Evolutionary conservation across 1,140 invertebrate genomes (phyloP).

Genomic region (Idris sp.): DNA sequence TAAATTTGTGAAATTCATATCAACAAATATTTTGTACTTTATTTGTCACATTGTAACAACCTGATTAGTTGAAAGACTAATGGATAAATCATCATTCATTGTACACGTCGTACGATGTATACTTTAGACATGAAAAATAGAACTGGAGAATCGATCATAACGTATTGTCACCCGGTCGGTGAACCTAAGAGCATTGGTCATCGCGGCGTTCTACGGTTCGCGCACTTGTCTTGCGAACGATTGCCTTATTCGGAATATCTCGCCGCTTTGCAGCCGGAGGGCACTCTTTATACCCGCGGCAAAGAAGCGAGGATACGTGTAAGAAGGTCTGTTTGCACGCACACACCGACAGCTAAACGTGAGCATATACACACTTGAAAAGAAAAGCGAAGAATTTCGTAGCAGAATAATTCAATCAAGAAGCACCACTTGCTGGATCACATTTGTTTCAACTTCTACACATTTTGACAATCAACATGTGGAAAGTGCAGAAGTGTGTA

Average conservation of each 20-base stretch:
- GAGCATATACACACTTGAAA: conserved; percentile 14
- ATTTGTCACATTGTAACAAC: no score
- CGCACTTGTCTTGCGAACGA: conserved; percentile 72
- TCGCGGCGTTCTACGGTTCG: conserved; percentile 63
- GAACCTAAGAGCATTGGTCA: conserved; percentile 72
- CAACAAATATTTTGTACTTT: no score
- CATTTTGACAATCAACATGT: conserved; percentile 28
- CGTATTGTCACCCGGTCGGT: conserved; percentile 61
- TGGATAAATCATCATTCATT: no score
- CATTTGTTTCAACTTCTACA: conserved; percentile 41
- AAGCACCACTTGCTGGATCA: conserved; percentile 27
- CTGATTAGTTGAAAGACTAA: no score
- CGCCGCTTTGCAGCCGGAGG: conserved; percentile 53
- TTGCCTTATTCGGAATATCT: conserved; percentile 73
- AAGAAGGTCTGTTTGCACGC: conserved; percentile 46
- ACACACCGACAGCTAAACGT: conserved; percentile 38
- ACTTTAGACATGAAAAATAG: background rate
- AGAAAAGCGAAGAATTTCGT: conserved; percentile 55
- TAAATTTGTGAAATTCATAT: no score
- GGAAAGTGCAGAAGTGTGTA: no score
- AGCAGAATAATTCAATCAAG: conserved; percentile 30
- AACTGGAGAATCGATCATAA: conserved; percentile 37
- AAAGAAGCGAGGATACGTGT: conserved; percentile 48
- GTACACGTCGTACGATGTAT: no score
- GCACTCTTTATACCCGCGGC: conserved; percentile 37